Conservation (phyloP, 1,140 invertebrate species). For the Leguminivora glycinivorella region DNA sequence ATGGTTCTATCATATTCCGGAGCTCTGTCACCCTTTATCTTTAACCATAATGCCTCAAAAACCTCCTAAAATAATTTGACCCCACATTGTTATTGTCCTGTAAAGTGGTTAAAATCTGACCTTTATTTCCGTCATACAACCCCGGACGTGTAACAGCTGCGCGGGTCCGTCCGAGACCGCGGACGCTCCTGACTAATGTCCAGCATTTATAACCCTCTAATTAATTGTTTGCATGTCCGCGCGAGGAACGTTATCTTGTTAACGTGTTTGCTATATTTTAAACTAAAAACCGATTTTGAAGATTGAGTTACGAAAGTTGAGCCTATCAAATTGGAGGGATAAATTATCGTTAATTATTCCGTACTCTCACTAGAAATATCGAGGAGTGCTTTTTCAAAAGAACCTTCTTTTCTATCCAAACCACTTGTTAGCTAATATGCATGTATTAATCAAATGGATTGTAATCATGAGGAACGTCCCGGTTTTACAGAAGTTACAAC, state of each 20-base stretch:
- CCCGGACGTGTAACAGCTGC: slow-evolving; percentile 53
- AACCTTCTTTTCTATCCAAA: too few relatives aligned
- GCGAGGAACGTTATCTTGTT: slow-evolving; percentile 15
- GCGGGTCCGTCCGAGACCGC: slow-evolving; percentile 44
- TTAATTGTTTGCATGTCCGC: slow-evolving; percentile 29
- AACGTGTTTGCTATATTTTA: slow-evolving; percentile 14
- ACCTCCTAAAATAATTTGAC: neutral
- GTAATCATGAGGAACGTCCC: too few relatives aligned
- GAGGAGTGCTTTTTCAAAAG: too few relatives aligned
- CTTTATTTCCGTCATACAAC: slow-evolving; percentile 18
- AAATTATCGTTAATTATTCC: neutral
- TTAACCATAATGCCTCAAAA: neutral
- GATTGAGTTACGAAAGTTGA: neutral
- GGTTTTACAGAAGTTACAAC: too few relatives aligned
- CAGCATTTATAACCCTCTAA: slow-evolving; percentile 22
- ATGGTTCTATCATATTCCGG: too few relatives aligned
- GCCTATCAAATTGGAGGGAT: neutral
- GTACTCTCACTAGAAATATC: too few relatives aligned
- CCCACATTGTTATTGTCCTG: slow-evolving; percentile 5
- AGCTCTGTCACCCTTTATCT: neutral
- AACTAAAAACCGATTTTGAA: neutral
- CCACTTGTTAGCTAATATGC: too few relatives aligned
- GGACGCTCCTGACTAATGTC: slow-evolving; percentile 32
- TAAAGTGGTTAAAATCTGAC: slow-evolving; percentile 2
- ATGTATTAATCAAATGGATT: too few relatives aligned